Evolutionary conservation across 2,113 vertebrate genomes (phyloP).

Genomic region (Cinclus mexicanus): DNA sequence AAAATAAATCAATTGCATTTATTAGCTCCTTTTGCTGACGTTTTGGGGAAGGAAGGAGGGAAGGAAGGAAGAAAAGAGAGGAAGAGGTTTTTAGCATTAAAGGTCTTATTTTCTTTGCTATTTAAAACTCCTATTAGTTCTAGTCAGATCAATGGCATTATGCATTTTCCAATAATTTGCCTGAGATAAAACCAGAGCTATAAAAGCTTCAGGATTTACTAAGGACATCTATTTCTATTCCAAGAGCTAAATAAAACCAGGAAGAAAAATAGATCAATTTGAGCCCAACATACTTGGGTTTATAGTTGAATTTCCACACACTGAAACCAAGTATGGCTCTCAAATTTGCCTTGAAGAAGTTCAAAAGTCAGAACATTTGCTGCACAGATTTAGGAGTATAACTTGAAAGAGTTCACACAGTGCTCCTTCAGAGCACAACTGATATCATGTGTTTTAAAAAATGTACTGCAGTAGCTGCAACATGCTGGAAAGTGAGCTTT

Average conservation of each 20-base stretch:
- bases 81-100: constrained; percentile 54
- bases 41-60: constrained; percentile 33
- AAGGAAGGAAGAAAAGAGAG: not conserved
- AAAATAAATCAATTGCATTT: constrained; percentile 75
- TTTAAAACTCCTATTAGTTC: constrained; percentile 64
- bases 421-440: not conserved
- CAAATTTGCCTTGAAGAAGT: not conserved
- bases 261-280: constrained; percentile 19
- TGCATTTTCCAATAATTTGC: constrained; percentile 59
- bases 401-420: not conserved
- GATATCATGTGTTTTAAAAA: not conserved
- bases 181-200: constrained; percentile 44
- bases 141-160: constrained; percentile 71
- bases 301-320: not conserved
- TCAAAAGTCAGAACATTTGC: not conserved
- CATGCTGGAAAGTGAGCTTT: not conserved
- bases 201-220: constrained; percentile 53
- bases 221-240: constrained; percentile 25
- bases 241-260: constrained; percentile 18
- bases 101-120: constrained; percentile 54
- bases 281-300: not conserved
- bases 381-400: not conserved
- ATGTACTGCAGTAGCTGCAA: not conserved
- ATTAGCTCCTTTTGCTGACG: constrained; percentile 72
- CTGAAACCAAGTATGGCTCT: not conserved